Conservation (phyloP, 2,797 vertebrate species). For the Sebastes itinus region DNA sequence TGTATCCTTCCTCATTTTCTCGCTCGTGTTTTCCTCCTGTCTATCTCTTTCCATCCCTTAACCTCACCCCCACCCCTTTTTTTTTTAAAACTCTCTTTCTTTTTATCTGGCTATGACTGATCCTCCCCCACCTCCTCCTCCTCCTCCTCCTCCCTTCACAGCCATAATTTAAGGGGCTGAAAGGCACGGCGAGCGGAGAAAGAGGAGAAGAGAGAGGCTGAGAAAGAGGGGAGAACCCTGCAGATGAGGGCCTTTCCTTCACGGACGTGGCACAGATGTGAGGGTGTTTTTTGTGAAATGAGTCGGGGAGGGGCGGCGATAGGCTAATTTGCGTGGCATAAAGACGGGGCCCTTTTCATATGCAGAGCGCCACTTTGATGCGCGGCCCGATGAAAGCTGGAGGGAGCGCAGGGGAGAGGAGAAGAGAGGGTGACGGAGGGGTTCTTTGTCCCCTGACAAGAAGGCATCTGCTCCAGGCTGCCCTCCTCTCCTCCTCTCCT, state of each 20-base stretch:
- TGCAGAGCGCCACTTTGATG: conserved; percentile 90
- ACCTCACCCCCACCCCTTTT: not conserved
- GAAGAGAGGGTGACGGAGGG: conserved; percentile 78
- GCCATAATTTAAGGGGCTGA: conserved; percentile 84
- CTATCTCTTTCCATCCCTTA: conserved; percentile 11
- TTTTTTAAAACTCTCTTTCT: conserved; percentile 1
- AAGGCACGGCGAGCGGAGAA: conserved; percentile 79
- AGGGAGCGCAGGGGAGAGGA: conserved; percentile 64
- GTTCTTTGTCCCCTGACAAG: conserved; percentile 87
- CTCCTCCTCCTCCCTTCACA: conserved; percentile 50
- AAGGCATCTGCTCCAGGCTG: conserved; percentile 84
- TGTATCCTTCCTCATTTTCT: conserved; percentile 35
- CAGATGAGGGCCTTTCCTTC: conserved; percentile 83
- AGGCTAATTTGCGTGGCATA: conserved; percentile 85
- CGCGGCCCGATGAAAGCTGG: conserved; percentile 78
- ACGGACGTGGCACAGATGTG: conserved; percentile 86
- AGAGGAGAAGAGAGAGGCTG: conserved; percentile 60
- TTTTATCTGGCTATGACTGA: conserved; percentile 57
- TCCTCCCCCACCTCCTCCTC: conserved; percentile 20
- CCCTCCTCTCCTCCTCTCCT: conserved; percentile 67
- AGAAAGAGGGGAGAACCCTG: conserved; percentile 65
- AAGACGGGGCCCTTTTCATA: conserved; percentile 86
- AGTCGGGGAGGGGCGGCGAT: conserved; percentile 78
- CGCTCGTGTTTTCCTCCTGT: conserved; percentile 28
- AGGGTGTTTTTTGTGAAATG: conserved; percentile 80